Evolutionary conservation across 2,113 vertebrate species (phyloP).

Genomic region (Psittacus erithacus): DNA sequence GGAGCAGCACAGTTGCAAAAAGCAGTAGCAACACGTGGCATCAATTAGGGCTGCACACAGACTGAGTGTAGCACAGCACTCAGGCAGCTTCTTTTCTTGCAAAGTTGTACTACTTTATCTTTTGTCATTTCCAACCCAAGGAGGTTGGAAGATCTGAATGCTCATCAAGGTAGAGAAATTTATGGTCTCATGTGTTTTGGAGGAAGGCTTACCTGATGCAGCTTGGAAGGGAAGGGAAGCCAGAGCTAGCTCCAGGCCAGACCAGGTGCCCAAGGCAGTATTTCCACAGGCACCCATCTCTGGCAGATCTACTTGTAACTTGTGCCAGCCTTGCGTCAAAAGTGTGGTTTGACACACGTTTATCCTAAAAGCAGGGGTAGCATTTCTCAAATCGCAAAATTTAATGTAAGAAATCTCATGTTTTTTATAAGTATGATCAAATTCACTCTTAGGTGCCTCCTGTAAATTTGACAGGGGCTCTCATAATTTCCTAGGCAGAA

Average conservation of each 20-base stretch:
- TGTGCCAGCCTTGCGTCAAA: not conserved
- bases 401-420: not conserved
- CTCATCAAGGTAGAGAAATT: not conserved
- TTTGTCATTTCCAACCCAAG: not conserved
- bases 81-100: not conserved
- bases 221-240: not conserved
- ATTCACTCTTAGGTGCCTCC: not conserved
- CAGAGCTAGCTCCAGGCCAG: not conserved
- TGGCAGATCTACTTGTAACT: not conserved
- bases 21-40: not conserved
- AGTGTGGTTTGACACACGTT: not conserved
- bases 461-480: not conserved
- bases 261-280: not conserved
- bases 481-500: not conserved
- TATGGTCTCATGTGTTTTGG: not conserved
- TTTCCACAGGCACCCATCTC: not conserved
- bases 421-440: not conserved
- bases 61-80: fast-evolving
- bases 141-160: not conserved
- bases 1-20: slow-evolving; percentile 1
- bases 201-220: not conserved
- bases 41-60: not conserved
- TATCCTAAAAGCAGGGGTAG: not conserved
- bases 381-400: not conserved
- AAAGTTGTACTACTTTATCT: not conserved